phyloP scores from a whole-genome alignment of 2,888 invertebrate species.

The Pristionchus maxplancki region DNA sequence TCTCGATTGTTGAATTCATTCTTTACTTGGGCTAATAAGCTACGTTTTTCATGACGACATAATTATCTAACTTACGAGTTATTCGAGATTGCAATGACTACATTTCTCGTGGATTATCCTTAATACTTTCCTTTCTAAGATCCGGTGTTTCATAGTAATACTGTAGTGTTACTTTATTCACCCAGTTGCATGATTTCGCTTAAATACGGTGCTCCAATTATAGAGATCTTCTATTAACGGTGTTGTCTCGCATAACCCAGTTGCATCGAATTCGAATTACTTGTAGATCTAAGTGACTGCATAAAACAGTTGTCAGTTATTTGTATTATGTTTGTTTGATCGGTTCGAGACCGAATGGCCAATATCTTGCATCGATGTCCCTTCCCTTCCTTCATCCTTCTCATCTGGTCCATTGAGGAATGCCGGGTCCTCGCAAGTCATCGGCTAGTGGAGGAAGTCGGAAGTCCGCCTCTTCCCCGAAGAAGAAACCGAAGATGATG shows the following conservation, averaged over 20 bases:
- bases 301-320: not conserved
- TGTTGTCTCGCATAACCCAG: too few relatives aligned
- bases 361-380: not conserved
- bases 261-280: too few relatives aligned
- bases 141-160: not conserved
- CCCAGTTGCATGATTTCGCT: not conserved
- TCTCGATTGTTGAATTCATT: not conserved
- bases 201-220: too few relatives aligned
- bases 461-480: conserved; percentile 2
- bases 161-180: not conserved
- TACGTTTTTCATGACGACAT: not conserved
- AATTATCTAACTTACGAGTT: not conserved
- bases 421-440: not conserved
- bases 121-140: not conserved
- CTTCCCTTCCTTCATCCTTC: too few relatives aligned
- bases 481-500: conserved; percentile 46
- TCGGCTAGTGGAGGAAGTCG: not conserved
- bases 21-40: not conserved
- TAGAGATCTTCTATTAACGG: too few relatives aligned
- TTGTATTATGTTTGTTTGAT: not conserved
- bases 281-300: not conserved
- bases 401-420: not conserved
- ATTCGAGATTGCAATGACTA: not conserved
- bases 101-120: not conserved
- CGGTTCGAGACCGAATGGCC: not conserved